Evolutionary conservation across 2,797 vertebrate genomes (phyloP), one percentile per base, ranked within the genome.

Genomic region (Sebastes nivosus): DNA sequence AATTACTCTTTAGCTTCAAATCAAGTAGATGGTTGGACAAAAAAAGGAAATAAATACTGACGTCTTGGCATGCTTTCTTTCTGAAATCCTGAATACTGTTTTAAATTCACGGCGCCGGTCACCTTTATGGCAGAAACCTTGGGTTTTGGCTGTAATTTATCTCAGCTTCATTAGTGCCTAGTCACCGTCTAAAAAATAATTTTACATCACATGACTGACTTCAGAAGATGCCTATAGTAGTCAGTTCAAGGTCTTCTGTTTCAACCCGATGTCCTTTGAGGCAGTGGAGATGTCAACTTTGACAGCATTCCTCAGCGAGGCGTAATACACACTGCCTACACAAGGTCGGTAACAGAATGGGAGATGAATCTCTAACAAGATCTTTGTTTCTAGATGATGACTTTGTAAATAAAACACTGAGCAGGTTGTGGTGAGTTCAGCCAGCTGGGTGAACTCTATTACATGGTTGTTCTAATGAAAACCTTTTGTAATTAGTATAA

Each of bases 231-330:
- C 36, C 22, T 8, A 3, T 24, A n/a, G 16, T 38, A 57, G 25
- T 75, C 66, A 57, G 36, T 27, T 59, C 29, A 70, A 70, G 72
- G 79, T 74, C 65, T 38, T 36, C 12, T 8, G 66, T 57, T 69
- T 69, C 27, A 32, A 58, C 58, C 59, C 6, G 4, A 24, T 68
- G 71, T 16, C 46, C 46, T 52, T 64, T 34, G 42, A 50, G 27
- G 20, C 14, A 36, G 4, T 60, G 16, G 11, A 66, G 27, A 67
- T 60, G 6, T 72, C 38, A 59, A 36, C 13, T 1, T 18, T 61
- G 63, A 72, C 69, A 67, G 42, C 8, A 12, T 22, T 4, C 16
- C 42, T 54, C 27, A 61, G 66, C 22, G 0, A 36, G 38, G 27
- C 16, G 1, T n/a, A 79, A 8, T 25, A 24, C 24, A 70, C 0